phyloP scores from a whole-genome alignment of 2,113 vertebrate genomes.

The Lycaon pictus region DNA sequence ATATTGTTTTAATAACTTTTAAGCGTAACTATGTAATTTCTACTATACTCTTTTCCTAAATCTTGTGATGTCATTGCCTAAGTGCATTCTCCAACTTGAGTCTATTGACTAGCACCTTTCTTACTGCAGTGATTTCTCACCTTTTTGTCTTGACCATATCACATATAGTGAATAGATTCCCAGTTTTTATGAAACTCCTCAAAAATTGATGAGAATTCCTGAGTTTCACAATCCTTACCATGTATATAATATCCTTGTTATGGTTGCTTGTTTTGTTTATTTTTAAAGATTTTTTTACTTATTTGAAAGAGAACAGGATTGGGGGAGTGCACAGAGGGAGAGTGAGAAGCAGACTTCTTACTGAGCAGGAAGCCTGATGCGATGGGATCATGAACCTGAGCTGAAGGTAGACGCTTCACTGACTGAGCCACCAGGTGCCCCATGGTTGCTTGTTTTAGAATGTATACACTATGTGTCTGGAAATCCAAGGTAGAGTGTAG shows the following conservation, averaged over 20 bases:
- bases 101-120: background rate
- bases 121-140: background rate
- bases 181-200: background rate
- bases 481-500: background rate
- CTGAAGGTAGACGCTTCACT: background rate
- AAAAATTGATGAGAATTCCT: background rate
- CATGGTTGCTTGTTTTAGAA: background rate
- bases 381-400: background rate
- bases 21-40: background rate
- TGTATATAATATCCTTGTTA: background rate
- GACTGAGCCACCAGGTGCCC: background rate
- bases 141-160: background rate
- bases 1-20: conserved; percentile 1
- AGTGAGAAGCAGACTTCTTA: background rate
- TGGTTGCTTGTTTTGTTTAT: background rate
- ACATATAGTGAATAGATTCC: background rate
- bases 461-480: background rate
- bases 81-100: background rate
- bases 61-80: background rate
- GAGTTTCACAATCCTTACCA: background rate
- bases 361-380: background rate
- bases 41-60: background rate
- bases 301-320: background rate
- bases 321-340: background rate
- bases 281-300: background rate